Conservation (phyloP, 2,797 vertebrate species). For the Orientallactaga sibirica region DNA sequence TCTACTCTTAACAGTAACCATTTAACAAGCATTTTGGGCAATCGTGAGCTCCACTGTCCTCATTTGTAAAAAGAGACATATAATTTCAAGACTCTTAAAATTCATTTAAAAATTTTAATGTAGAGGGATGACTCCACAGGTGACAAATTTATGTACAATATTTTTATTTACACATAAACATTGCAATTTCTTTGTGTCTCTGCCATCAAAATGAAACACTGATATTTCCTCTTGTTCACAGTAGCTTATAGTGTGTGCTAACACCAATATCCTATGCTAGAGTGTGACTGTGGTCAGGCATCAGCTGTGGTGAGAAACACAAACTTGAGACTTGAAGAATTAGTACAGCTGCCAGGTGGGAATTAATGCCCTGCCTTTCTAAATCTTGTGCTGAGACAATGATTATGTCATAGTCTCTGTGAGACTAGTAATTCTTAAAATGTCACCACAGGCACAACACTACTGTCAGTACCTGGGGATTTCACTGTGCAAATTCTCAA, state of each 20-base stretch:
- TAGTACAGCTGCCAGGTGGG: background rate
- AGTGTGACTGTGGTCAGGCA: background rate
- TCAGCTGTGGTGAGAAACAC: background rate
- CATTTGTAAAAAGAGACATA: constrained; percentile 28
- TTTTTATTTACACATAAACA: background rate
- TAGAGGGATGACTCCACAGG: background rate
- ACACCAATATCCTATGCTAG: background rate
- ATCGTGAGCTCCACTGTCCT: background rate
- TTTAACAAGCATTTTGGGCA: background rate
- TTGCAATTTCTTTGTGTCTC: background rate
- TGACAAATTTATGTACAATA: background rate
- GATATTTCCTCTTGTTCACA: background rate
- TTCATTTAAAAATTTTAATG: background rate
- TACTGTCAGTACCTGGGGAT: accelerated
- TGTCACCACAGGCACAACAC: background rate
- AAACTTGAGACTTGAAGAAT: background rate
- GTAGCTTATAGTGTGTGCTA: background rate
- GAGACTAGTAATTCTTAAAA: background rate
- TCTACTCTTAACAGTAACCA: background rate
- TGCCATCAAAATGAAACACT: background rate
- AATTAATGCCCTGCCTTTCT: background rate
- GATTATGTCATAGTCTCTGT: background rate
- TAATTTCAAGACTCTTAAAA: background rate
- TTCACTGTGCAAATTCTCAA: background rate
- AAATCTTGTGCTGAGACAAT: background rate